Evolutionary conservation across 1,140 invertebrate genomes (phyloP).

Genomic region (Lepidurus packardi): DNA sequence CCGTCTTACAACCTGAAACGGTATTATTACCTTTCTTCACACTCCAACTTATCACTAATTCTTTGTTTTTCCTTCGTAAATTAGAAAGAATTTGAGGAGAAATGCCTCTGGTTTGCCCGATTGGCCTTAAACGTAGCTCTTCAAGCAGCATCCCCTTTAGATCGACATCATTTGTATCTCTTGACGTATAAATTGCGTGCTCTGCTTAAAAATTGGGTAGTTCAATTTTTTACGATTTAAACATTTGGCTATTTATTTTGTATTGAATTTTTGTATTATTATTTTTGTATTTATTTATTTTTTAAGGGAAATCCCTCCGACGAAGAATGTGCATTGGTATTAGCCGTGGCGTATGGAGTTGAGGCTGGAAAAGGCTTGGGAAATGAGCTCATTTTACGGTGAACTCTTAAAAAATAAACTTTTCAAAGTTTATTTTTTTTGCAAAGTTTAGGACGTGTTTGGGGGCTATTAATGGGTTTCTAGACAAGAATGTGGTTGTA

Average conservation of each 20-base stretch:
- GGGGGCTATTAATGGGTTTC: not conserved
- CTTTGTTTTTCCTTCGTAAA: not conserved
- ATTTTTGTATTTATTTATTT: not conserved
- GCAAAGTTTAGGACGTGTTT: not conserved
- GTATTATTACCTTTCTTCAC: not conserved
- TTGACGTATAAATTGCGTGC: not conserved
- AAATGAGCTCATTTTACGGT: not conserved
- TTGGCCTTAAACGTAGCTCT: not conserved
- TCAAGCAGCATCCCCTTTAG: not conserved
- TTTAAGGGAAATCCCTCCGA: not conserved
- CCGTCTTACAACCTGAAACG: not conserved
- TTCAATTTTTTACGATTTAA: not conserved
- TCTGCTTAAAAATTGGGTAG: not conserved
- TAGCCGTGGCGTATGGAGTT: not conserved
- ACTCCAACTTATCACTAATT: not conserved
- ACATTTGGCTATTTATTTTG: not conserved
- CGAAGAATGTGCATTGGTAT: not conserved
- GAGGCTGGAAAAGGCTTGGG: not conserved
- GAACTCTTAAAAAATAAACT: not conserved
- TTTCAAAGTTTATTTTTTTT: too few species aligned
- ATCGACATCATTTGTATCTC: not conserved
- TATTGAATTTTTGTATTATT: too few species aligned
- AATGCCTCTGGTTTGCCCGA: not conserved
- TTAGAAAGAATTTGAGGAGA: not conserved
- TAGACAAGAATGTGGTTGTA: not conserved